These are phyloP conservation scores for Leistus spinibarbis DNA, from an alignment of 2,888 invertebrate species.

Conservation along the genomic window DNA sequence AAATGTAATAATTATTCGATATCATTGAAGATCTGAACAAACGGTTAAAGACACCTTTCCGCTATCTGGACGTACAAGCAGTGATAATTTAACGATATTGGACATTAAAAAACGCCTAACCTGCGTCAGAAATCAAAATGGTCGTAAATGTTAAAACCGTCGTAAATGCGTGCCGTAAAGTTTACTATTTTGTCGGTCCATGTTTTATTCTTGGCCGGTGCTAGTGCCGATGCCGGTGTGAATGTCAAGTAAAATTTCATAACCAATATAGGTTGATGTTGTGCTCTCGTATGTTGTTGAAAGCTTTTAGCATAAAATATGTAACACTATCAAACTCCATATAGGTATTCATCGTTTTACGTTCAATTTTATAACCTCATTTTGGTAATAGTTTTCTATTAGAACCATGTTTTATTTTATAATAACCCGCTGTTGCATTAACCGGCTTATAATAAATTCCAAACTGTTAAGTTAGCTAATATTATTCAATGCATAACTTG, in stretches of 20 bases:
- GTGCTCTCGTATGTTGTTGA: not conserved
- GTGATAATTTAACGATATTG: not conserved
- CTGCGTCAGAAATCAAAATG: not conserved
- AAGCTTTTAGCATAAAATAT: slow-evolving; percentile 24
- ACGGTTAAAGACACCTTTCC: not conserved
- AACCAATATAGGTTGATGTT: slow-evolving; percentile 10
- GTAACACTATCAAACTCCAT: not conserved
- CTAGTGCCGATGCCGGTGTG: not conserved
- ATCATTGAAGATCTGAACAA: too few species aligned
- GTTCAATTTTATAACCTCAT: not conserved
- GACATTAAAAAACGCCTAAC: not conserved
- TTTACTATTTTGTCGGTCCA: not conserved
- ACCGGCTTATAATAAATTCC: too few species aligned
- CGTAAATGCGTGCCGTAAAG: not conserved
- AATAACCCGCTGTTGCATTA: too few species aligned
- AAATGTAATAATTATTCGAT: too few species aligned
- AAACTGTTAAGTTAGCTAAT: too few species aligned
- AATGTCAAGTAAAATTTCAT: not conserved
- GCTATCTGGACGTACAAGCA: not conserved
- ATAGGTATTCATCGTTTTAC: slow-evolving; percentile 1
- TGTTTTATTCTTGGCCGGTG: not conserved
- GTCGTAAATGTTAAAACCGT: not conserved
- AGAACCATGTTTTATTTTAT: not conserved
- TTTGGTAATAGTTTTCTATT: slow-evolving; percentile 17
- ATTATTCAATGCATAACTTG: too few species aligned